phyloP scores from a whole-genome alignment of 2,113 vertebrate species.

The Deroptyus accipitrinus region DNA sequence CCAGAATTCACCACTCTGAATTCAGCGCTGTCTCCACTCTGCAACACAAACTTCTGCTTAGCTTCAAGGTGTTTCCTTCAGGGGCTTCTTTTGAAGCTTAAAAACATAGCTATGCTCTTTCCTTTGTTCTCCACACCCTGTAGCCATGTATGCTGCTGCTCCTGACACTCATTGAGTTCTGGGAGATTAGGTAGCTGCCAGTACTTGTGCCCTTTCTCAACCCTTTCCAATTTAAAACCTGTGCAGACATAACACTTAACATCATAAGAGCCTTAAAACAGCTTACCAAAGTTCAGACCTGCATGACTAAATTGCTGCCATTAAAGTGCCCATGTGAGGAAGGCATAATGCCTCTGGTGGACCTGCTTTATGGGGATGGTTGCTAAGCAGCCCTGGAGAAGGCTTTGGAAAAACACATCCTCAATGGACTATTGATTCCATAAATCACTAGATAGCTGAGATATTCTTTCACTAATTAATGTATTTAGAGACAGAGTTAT shows the following conservation, averaged over 20 bases:
- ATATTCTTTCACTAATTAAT: conserved; percentile 31
- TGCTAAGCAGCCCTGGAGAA: conserved; percentile 37
- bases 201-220: not conserved
- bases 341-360: not conserved
- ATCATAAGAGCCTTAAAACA: not conserved
- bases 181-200: rapidly evolving
- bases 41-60: not conserved
- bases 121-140: rapidly evolving
- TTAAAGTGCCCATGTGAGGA: not conserved
- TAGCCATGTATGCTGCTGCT: not conserved
- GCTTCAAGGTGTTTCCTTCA: not conserved
- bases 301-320: conserved; percentile 27
- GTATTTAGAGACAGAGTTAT: not conserved
- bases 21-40: rapidly evolving
- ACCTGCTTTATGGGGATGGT: not conserved
- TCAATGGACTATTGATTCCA: conserved; percentile 26
- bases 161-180: not conserved
- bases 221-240: not conserved
- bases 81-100: not conserved
- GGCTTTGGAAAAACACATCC: conserved; percentile 21
- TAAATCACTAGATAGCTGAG: not conserved
- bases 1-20: not conserved
- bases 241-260: not conserved
- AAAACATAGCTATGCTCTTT: not conserved
- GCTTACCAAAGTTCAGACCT: conserved; percentile 22